phyloP scores from a whole-genome alignment of 2,113 vertebrate genomes.

The Engystomops pustulosus region DNA sequence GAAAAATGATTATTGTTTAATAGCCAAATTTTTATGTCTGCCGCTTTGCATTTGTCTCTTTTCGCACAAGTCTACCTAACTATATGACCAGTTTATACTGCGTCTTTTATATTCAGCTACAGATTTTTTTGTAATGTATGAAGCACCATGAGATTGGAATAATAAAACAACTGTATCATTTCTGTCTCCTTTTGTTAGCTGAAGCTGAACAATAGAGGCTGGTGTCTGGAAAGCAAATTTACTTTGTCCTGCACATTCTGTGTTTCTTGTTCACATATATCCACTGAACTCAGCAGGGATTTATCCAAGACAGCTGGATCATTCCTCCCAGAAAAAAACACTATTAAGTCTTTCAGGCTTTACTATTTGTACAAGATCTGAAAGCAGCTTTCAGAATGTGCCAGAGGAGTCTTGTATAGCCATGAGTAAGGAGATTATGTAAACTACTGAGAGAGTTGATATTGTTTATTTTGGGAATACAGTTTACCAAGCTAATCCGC shows the following conservation, averaged over 20 bases:
- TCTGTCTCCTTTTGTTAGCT: constrained; percentile 61
- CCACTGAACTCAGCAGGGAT: constrained; percentile 71
- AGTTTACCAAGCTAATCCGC: constrained; percentile 56
- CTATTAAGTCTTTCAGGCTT: constrained; percentile 67
- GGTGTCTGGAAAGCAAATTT: constrained; percentile 70
- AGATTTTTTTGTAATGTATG: constrained; percentile 26
- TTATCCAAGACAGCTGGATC: constrained; percentile 69
- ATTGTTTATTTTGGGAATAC: constrained; percentile 60
- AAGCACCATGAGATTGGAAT: constrained; percentile 33
- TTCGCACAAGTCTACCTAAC: background rate
- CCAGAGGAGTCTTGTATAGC: constrained; percentile 67
- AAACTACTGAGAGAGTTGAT: constrained; percentile 66
- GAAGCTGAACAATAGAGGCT: constrained; percentile 65
- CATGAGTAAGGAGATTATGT: constrained; percentile 74
- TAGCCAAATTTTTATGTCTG: background rate
- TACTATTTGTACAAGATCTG: constrained; percentile 70
- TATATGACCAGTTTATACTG: background rate
- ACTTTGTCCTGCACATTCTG: constrained; percentile 71
- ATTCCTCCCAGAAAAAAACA: constrained; percentile 64
- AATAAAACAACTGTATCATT: constrained; percentile 54
- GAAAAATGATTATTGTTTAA: background rate
- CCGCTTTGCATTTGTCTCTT: background rate
- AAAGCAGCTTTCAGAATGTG: constrained; percentile 74
- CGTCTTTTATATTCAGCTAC: constrained; percentile 6
- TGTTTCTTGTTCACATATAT: constrained; percentile 71